Conservation (phyloP, 2,113 vertebrate genomes). For the Glaucomys volans region DNA sequence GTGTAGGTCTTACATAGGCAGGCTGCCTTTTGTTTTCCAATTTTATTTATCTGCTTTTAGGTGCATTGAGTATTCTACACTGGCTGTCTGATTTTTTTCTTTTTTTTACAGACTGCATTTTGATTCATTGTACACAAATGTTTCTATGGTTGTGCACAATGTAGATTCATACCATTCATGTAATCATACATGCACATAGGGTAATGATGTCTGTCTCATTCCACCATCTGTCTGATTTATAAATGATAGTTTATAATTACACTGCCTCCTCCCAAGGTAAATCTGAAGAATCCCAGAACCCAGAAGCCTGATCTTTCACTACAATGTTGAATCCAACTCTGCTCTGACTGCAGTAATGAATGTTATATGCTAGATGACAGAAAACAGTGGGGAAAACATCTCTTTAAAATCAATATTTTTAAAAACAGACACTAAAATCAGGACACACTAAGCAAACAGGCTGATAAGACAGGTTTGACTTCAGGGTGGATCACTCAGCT, state of each 20-base stretch:
- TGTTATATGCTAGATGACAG: too few relatives aligned
- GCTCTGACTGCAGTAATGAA: neutral
- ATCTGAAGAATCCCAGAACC: neutral
- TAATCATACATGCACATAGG: too few relatives aligned
- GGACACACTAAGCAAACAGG: neutral
- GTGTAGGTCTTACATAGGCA: neutral
- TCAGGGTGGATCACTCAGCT: neutral
- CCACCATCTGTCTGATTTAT: neutral
- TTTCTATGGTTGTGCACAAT: too few relatives aligned
- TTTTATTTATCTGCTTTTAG: neutral
- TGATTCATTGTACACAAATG: too few relatives aligned
- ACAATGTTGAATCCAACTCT: neutral
- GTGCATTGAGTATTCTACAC: neutral
- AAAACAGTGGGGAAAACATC: neutral
- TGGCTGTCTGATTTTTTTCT: too few relatives aligned
- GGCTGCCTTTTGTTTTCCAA: neutral
- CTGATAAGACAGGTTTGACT: neutral
- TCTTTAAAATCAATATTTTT: neutral
- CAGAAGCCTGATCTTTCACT: neutral
- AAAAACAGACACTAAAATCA: neutral
- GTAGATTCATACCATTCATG: too few relatives aligned
- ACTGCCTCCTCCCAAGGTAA: neutral
- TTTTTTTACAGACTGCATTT: too few relatives aligned
- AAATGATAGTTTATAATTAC: neutral
- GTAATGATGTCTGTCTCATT: too few relatives aligned